Evolutionary conservation across 2,797 vertebrate species (phyloP).

Genomic region (Sylvia borin): DNA sequence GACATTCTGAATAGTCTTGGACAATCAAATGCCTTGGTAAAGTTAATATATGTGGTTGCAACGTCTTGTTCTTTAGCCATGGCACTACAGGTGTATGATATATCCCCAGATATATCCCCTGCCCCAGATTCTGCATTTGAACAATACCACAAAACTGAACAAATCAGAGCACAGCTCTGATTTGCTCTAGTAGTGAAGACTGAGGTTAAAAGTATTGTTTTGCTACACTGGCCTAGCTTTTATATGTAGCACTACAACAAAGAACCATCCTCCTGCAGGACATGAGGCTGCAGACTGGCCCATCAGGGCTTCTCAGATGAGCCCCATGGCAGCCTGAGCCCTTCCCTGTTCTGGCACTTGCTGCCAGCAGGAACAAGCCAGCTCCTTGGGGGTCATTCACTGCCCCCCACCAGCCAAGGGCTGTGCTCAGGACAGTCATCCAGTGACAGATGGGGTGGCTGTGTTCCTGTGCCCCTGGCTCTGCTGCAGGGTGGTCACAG

Average conservation of each 20-base stretch:
- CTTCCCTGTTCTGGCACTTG: not conserved
- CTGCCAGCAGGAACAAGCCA: fast-evolving
- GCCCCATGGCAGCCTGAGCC: not conserved
- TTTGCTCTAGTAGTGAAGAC: not conserved
- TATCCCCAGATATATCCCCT: not conserved
- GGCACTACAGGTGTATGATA: not conserved
- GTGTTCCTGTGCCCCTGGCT: too few species aligned
- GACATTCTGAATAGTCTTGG: not conserved
- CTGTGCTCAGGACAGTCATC: not conserved
- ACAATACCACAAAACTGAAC: not conserved
- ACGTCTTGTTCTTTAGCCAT: not conserved
- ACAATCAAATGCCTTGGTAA: not conserved
- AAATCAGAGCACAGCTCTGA: not conserved
- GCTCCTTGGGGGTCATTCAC: fast-evolving
- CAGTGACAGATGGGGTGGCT: fast-evolving
- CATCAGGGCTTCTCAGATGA: not conserved
- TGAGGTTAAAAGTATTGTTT: not conserved
- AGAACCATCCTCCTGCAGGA: not conserved
- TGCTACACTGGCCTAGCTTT: not conserved
- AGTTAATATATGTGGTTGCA: not conserved
- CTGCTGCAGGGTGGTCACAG: not conserved
- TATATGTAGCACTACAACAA: fast-evolving
- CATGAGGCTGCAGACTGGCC: fast-evolving
- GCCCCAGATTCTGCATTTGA: not conserved
- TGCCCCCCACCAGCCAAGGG: not conserved